Base-by-base conservation (phyloP, 2,113 vertebrate genomes). In the Canis aureus region DNA sequence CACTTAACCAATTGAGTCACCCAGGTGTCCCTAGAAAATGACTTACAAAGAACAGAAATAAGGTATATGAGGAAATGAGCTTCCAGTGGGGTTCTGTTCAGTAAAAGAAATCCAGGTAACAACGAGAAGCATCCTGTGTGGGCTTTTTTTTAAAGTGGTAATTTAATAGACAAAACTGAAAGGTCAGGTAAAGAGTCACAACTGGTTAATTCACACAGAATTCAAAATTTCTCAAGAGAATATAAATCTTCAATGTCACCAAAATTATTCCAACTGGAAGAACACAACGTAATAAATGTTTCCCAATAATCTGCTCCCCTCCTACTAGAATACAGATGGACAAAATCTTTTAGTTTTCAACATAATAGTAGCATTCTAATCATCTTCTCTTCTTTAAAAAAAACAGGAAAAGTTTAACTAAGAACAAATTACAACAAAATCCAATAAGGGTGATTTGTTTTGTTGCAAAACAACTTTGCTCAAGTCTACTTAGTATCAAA, bases 171-270 rank as follows among this genome's bases (percentile, higher is more conserved):
- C 19, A 80, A 92, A 38, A 27, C 53, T 84, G 35, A 84, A 96
- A 66, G 4, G 38, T 22, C 20, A 67, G 12, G 43, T 89, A 88
- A 89, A 91, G 55, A 95, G 62, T 76, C 76, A 96, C 16, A 81
- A 71, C 11, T 57, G 84, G 53, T 69, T 76, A 95, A 74, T 62
- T 78, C 67, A 91, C 6, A 76, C 0, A 88, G 23, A 96, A 62
- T 74, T 73, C 66, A 94, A 49, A 87, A 95, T 57, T 88, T 81
- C 73, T 87, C 86, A 80, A 94, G 49, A 20, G 16, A 96, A 67
- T 19, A 94, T 43, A 35, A 81, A 79, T 73, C 71, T 49, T 81
- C 64, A 96, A 80, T 76, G 43, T 66, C n/a, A 92, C 22, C 1
- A 35, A 43, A 87, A 73, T 85, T 69, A 81, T n/a, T 76, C 11